Evolutionary conservation across 2,113 vertebrate species (phyloP), one percentile per base, ranked within the genome.

Genomic region (Macheiramphus alcinus): DNA sequence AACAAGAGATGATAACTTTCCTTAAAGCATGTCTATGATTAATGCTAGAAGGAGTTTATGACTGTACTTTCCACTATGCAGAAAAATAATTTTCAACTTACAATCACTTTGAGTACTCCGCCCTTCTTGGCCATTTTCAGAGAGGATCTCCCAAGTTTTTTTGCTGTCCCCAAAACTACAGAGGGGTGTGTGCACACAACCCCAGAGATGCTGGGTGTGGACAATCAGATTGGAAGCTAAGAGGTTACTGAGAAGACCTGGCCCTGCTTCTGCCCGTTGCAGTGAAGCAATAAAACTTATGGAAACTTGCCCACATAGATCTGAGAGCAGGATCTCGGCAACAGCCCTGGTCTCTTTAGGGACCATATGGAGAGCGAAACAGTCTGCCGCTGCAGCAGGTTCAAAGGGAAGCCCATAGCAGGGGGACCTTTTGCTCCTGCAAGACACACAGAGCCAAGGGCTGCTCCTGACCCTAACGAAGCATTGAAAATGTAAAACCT

Each of bases 201-300:
- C 86, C 91, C 66, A 72, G 80, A 94, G 96, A 81, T 89, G 80
- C 91, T 94, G 94, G 96, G 95, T 94, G 96, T 59, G 95, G 94
- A 82, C 5, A 1, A 47, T 17, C 61, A 56, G 40, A 75, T 4
- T 88, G 93, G 81, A 89, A 92, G 10, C 62, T 42, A 17, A 53
- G 80, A 70, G 53, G 80, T 43, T 76, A n/a, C 58, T 53, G 80
- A 82, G 70, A 84, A 89, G 95, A 74, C 50, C 86, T 88, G 88
- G 91, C 89, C 29, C 56, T n/a, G 80, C 61, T 89, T 63, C 47
- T 81, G 40, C 72, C 65, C 17, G 0, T 6, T 38, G 52, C 68
- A 84, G 56, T 3, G 47, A 79, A 91, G 80, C 91, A 87, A 73
- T 42, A 89, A 87, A 87, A 43, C 27, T 32, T 1, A n/a, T 8